These are phyloP conservation scores for Dermatemys mawii DNA, from an alignment of 2,113 vertebrate genomes.

Conservation along the genomic window DNA sequence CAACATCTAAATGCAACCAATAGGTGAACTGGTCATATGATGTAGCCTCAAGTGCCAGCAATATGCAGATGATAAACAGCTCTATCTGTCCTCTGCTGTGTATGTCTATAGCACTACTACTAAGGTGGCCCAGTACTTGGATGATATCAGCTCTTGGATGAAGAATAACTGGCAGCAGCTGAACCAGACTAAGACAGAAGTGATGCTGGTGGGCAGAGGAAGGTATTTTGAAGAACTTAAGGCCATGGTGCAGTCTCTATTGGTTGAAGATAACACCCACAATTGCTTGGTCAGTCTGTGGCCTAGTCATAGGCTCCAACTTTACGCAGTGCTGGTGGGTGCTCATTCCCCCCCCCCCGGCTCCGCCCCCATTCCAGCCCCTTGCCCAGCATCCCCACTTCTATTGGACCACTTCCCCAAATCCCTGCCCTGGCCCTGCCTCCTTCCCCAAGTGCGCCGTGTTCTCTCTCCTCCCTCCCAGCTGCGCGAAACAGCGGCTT, in stretches of 20 bases:
- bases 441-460: too few relatives aligned
- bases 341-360: too few relatives aligned
- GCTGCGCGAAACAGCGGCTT: too few relatives aligned
- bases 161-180: background rate
- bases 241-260: background rate
- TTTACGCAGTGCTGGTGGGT: too few relatives aligned
- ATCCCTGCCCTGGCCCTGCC: too few relatives aligned
- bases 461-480: too few relatives aligned
- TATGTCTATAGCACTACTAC: background rate
- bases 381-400: too few relatives aligned
- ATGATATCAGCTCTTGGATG: background rate
- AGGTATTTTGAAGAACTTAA: background rate
- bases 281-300: background rate
- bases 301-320: too few relatives aligned
- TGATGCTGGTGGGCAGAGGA: background rate
- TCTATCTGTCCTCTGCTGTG: background rate
- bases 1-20: too few relatives aligned
- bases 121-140: background rate
- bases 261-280: background rate
- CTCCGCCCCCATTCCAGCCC: too few relatives aligned
- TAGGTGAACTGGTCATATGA: too few relatives aligned
- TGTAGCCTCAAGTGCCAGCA: background rate
- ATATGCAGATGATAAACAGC: background rate
- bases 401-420: too few relatives aligned
- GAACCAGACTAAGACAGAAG: background rate